These are phyloP conservation scores for Styela clava DNA, from an alignment of 23 tunicate species.

Conservation along the genomic window DNA sequence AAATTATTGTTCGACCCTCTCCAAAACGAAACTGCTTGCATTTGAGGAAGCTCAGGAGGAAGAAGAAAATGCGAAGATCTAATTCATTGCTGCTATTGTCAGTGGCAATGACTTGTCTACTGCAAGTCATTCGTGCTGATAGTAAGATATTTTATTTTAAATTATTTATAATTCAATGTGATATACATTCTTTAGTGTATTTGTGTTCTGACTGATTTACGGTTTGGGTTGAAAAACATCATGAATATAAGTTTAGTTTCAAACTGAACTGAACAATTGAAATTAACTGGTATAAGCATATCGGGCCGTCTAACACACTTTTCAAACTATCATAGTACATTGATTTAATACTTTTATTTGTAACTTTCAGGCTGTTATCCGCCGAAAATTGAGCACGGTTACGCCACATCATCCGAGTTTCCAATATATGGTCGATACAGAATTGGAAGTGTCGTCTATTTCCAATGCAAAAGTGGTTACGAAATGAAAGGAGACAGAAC, in stretches of 20 bases:
- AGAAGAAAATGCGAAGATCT: not conserved
- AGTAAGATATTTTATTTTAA: not conserved
- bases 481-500: conserved; percentile 14
- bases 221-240: too few relatives aligned
- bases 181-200: too few relatives aligned
- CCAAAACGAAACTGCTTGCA: too few relatives aligned
- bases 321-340: too few relatives aligned
- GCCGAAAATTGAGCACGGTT: not conserved
- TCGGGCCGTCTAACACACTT: too few relatives aligned
- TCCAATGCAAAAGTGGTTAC: conserved; percentile 1
- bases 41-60: too few relatives aligned
- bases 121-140: not conserved
- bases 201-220: too few relatives aligned
- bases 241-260: too few relatives aligned
- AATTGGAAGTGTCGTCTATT: not conserved
- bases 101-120: not conserved
- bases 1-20: not conserved
- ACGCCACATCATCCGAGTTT: not conserved
- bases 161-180: too few relatives aligned
- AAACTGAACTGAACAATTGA: too few relatives aligned
- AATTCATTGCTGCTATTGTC: not conserved
- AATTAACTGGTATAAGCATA: too few relatives aligned
- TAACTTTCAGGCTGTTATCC: not conserved
- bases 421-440: conserved; percentile 1
- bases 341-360: too few relatives aligned